These are phyloP conservation scores for Drosophila tsacasi DNA, from an alignment of 1,140 invertebrate genomes.

Conservation along the genomic window DNA sequence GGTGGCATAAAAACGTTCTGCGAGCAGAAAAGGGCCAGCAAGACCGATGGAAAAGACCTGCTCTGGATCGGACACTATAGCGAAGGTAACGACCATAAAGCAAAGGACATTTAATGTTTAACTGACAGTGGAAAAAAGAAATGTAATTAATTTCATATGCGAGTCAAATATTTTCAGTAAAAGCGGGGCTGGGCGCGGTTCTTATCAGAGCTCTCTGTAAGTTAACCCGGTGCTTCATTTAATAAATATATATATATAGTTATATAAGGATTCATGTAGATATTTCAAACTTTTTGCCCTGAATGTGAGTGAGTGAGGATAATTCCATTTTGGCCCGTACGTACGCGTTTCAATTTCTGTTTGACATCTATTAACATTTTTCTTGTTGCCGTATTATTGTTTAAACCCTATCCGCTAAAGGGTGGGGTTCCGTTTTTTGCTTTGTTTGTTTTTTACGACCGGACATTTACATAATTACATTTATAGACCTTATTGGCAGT, in stretches of 20 bases:
- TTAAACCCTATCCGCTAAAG: background rate
- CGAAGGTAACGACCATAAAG: constrained; percentile 70
- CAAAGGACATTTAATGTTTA: constrained; percentile 73
- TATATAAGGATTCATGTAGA: background rate
- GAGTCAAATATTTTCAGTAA: constrained; percentile 58
- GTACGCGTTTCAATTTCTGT: constrained; percentile 69
- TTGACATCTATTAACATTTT: constrained; percentile 79
- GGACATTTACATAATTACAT: constrained; percentile 81
- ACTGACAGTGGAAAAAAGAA: constrained; percentile 51
- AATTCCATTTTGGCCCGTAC: constrained; percentile 26
- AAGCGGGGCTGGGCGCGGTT: constrained; percentile 7
- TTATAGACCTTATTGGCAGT: constrained; percentile 79
- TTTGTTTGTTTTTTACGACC: constrained; percentile 57
- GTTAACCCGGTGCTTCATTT: constrained; percentile 24
- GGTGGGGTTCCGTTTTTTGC: background rate
- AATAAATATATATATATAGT: constrained; percentile 25
- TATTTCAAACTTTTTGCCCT: constrained; percentile 20
- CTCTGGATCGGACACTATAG: constrained; percentile 17
- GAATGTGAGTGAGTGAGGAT: background rate
- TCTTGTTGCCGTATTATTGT: constrained; percentile 9
- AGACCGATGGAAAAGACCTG: background rate
- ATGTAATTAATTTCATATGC: constrained; percentile 82
- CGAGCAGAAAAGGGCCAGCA: constrained; percentile 4
- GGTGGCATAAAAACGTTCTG: constrained; percentile 17
- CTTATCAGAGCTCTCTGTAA: constrained; percentile 11